These are phyloP conservation scores for Heliconius melpomene DNA, from an alignment of 1,140 invertebrate genomes.

Conservation along the genomic window DNA sequence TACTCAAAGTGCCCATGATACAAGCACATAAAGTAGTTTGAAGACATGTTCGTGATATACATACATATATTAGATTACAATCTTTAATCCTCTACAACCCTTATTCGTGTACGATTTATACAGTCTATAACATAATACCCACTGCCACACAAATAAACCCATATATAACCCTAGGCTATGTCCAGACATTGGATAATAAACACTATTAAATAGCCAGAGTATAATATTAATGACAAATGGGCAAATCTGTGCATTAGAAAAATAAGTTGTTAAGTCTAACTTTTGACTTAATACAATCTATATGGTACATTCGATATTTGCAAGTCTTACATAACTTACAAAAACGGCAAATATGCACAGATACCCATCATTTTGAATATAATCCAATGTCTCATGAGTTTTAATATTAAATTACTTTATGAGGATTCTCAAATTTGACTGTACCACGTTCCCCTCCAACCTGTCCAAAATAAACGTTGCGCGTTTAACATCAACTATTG, in stretches of 20 bases:
- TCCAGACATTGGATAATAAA: constrained; percentile 1
- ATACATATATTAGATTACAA: constrained; percentile 57
- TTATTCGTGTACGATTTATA: constrained; percentile 70
- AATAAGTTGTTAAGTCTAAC: neutral
- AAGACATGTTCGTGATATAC: constrained; percentile 49
- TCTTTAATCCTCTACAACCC: constrained; percentile 60
- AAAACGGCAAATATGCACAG: neutral
- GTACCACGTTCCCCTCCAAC: neutral
- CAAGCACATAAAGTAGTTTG: constrained; percentile 54
- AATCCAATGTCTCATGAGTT: neutral
- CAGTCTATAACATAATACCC: constrained; percentile 70
- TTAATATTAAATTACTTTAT: neutral
- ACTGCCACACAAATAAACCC: constrained; percentile 58
- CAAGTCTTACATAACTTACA: neutral
- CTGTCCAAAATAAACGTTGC: neutral
- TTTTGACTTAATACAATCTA: neutral
- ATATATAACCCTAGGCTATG: constrained; percentile 38
- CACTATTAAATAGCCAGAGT: neutral
- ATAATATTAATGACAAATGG: neutral
- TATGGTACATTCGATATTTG: neutral
- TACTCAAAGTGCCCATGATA: constrained; percentile 62
- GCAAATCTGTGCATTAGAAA: neutral
- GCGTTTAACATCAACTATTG: constrained; percentile 2
- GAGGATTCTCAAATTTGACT: neutral
- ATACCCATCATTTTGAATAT: neutral